Percentiles rank a stretch among this genome's conserved stretches.
phyloP scores from a whole-genome alignment of 2,797 vertebrate species.

The Rallus crepitans region DNA sequence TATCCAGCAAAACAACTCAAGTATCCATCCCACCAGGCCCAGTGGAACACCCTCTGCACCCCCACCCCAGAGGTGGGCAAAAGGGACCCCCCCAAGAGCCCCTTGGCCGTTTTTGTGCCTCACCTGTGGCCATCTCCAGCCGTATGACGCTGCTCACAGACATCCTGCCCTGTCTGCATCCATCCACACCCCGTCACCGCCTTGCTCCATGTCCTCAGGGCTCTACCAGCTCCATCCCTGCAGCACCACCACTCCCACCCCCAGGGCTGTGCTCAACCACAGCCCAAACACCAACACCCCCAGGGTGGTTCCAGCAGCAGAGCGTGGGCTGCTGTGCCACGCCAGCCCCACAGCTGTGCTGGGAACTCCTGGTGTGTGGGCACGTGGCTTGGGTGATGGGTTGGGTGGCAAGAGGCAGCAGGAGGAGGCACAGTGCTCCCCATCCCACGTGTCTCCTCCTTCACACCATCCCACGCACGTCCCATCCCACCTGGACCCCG shows the following conservation, averaged over 20 bases:
- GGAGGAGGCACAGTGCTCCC: fast-evolving
- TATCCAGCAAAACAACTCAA: neutral
- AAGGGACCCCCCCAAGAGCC: no score
- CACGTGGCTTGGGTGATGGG: fast-evolving
- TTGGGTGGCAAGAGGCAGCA: neutral
- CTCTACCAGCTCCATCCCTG: fast-evolving
- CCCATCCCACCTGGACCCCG: fast-evolving
- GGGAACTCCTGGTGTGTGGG: fast-evolving
- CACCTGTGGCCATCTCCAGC: neutral
- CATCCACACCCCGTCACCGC: neutral
- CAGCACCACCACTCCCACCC: neutral
- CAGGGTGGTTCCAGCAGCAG: fast-evolving
- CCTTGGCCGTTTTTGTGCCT: neutral
- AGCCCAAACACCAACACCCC: neutral
- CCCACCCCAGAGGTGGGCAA: fast-evolving
- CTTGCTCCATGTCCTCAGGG: neutral
- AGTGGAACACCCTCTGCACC: neutral
- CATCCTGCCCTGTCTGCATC: neutral
- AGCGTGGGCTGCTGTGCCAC: neutral
- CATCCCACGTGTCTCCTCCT: neutral
- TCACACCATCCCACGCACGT: fast-evolving
- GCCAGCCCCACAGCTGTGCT: neutral
- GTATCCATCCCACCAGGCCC: neutral
- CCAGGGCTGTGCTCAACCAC: fast-evolving
- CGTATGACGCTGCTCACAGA: fast-evolving